phyloP scores from a whole-genome alignment of 2,797 vertebrate species.

The Thripadectes ignobilis region DNA sequence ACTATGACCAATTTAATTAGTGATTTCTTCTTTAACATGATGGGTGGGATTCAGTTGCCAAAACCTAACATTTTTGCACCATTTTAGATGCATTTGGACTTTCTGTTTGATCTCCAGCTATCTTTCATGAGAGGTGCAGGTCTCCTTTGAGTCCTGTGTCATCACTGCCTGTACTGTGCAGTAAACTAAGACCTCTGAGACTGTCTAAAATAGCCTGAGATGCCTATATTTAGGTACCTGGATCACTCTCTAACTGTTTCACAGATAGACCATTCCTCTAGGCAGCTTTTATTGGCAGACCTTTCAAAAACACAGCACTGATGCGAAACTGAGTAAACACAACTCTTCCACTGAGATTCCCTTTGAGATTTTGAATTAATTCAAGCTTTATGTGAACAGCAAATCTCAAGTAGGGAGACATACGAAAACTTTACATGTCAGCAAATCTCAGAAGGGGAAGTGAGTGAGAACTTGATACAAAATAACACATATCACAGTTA shows the following conservation, averaged over 20 bases:
- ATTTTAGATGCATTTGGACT: not conserved
- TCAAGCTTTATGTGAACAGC: not conserved
- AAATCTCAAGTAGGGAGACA: conserved; percentile 23
- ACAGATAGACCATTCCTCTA: conserved; percentile 16
- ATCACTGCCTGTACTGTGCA: not conserved
- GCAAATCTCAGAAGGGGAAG: not conserved
- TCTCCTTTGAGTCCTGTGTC: not conserved
- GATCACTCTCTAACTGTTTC: conserved; percentile 2
- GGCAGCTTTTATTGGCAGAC: conserved; percentile 17
- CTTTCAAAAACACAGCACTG: not conserved
- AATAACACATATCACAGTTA: conserved; percentile 13
- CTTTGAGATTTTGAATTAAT: conserved; percentile 49
- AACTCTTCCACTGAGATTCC: not conserved
- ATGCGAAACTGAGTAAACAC: not conserved
- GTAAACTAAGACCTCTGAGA: not conserved
- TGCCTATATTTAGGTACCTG: conserved; percentile 35
- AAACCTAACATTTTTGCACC: not conserved
- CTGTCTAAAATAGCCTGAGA: not conserved
- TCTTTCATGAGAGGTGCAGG: not conserved
- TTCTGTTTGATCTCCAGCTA: not conserved
- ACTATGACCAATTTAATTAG: not conserved
- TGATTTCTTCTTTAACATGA: not conserved
- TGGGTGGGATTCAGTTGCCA: not conserved
- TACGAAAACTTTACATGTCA: not conserved
- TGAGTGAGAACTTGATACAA: not conserved